Percentiles rank a stretch among this genome's conserved stretches.
Conservation (phyloP, 1,140 invertebrate genomes). For the Armadillidium nasatum region DNA sequence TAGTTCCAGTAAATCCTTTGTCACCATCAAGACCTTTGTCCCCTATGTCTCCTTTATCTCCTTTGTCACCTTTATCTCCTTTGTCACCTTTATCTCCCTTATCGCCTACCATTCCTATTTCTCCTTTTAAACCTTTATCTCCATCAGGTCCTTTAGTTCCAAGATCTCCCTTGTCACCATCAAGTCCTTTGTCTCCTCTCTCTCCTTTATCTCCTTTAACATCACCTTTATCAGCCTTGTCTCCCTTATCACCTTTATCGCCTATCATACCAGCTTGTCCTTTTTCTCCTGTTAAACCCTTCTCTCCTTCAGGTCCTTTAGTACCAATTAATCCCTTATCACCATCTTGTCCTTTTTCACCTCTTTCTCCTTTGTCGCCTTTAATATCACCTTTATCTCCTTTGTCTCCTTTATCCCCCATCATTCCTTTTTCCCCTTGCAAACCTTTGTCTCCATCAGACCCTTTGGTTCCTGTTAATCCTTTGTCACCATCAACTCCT, state of each 20-base stretch:
- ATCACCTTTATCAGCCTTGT: no score
- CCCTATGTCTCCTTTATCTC: no score
- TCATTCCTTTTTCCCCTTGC: constrained; percentile 18
- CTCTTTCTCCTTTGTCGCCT: constrained; percentile 12
- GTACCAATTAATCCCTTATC: neutral
- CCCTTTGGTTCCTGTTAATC: neutral
- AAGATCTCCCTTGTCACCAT: neutral
- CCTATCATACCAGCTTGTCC: no score
- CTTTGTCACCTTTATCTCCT: no score
- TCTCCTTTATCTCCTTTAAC: no score
- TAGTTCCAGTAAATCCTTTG: no score
- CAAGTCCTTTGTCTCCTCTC: neutral
- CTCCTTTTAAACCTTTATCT: no score
- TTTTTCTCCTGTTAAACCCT: neutral
- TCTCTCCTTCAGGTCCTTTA: constrained; percentile 9
- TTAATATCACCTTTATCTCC: neutral
- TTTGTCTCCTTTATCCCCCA: constrained; percentile 17
- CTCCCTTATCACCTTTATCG: no score
- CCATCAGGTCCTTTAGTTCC: neutral
- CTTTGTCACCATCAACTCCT: constrained; percentile 3
- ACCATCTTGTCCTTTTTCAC: constrained; percentile 8
- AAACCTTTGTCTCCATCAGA: constrained; percentile 12
- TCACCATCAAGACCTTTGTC: no score
- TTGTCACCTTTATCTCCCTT: no score
- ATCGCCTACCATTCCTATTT: no score